phyloP scores from a whole-genome alignment of 1,140 invertebrate species.

The Drosophila funebris region DNA sequence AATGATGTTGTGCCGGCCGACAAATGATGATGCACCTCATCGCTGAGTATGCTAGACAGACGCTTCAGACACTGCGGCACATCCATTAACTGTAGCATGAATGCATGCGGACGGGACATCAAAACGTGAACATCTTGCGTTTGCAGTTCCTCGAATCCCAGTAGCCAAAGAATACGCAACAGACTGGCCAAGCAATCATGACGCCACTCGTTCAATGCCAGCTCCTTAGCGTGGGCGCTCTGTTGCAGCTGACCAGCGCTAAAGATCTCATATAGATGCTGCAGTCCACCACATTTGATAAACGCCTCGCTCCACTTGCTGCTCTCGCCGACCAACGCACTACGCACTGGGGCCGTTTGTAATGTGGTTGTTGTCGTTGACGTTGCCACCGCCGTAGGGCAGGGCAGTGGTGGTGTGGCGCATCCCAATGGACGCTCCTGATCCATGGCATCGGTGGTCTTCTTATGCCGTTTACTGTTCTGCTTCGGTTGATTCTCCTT shows the following conservation, averaged over 20 bases:
- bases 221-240: slow-evolving; percentile 85
- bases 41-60: slow-evolving; percentile 93
- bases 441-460: slow-evolving; percentile 52
- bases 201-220: slow-evolving; percentile 93
- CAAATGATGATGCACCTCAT: slow-evolving; percentile 88
- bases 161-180: slow-evolving; percentile 90
- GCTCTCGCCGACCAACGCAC: slow-evolving; percentile 35
- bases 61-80: slow-evolving; percentile 92
- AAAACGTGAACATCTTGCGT: slow-evolving; percentile 87
- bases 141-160: slow-evolving; percentile 89
- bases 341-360: slow-evolving; percentile 11
- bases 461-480: slow-evolving; percentile 68
- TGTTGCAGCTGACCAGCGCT: slow-evolving; percentile 90
- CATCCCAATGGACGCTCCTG: slow-evolving; percentile 57
- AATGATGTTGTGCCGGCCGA: slow-evolving; percentile 77
- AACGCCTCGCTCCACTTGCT: slow-evolving; percentile 90
- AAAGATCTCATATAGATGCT: slow-evolving; percentile 95
- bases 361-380: slow-evolving; percentile 20
- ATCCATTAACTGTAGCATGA: slow-evolving; percentile 92
- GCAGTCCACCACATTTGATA: slow-evolving; percentile 93
- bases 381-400: slow-evolving; percentile 20
- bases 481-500: slow-evolving; percentile 76
- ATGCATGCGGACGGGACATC: slow-evolving; percentile 87
- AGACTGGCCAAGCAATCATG: slow-evolving; percentile 96
- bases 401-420: slow-evolving; percentile 52